Conservation (phyloP, 2,888 invertebrate species). For the Hemistola chrysoprasaria region DNA sequence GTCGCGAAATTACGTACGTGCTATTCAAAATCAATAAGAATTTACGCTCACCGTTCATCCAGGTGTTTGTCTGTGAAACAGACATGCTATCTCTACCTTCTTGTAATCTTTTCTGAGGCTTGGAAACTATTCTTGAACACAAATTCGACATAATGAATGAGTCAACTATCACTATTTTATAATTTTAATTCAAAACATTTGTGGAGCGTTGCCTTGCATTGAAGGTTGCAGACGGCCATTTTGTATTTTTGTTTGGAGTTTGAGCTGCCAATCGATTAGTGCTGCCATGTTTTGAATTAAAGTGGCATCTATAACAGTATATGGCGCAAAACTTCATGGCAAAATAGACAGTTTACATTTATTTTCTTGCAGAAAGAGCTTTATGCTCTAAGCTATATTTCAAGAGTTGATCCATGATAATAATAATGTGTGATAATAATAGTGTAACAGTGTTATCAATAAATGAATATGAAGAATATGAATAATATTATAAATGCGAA, state of each 20-base stretch:
- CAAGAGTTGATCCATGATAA: too few species aligned
- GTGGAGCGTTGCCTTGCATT: conserved; percentile 35
- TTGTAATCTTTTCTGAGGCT: conserved; percentile 88
- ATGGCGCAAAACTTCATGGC: too few species aligned
- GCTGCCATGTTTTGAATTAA: conserved; percentile 6
- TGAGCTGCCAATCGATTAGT: conserved; percentile 8
- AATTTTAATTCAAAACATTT: conserved; percentile 48
- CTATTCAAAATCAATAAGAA: conserved; percentile 53
- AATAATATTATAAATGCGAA: too few species aligned
- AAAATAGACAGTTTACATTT: too few species aligned
- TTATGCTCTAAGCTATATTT: too few species aligned
- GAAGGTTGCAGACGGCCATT: conserved; percentile 54
- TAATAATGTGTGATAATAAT: too few species aligned
- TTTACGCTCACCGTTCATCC: conserved; percentile 90
- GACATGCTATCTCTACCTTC: conserved; percentile 88
- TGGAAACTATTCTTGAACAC: conserved; percentile 88
- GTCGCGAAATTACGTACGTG: conserved; percentile 13
- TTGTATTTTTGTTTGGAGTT: conserved; percentile 38
- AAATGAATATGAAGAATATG: too few species aligned
- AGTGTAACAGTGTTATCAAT: too few species aligned
- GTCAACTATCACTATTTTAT: conserved; percentile 38
- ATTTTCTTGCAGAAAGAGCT: too few species aligned
- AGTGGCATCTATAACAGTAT: background rate
- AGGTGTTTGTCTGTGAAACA: conserved; percentile 91
- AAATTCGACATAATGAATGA: conserved; percentile 86